Evolutionary conservation across 2,113 vertebrate genomes (phyloP).

Genomic region (Pontoporia blainvillei): DNA sequence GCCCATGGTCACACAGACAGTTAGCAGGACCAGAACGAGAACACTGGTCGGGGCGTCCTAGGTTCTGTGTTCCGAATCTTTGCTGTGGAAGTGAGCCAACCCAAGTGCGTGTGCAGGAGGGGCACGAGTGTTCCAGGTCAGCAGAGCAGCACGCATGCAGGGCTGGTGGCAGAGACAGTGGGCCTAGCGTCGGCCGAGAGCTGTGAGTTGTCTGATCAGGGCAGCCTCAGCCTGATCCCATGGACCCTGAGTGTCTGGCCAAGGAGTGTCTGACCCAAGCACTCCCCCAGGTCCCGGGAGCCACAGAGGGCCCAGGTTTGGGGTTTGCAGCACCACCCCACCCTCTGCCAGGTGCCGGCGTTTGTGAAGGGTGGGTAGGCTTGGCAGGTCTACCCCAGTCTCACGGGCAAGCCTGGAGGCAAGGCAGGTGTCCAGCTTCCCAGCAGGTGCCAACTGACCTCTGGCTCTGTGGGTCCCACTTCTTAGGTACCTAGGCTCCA

Average conservation of each 20-base stretch:
- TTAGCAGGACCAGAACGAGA: not conserved
- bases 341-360: not conserved
- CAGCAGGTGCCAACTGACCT: not conserved
- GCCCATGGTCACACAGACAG: not conserved
- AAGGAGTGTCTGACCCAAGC: not conserved
- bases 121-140: not conserved
- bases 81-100: not conserved
- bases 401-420: not conserved
- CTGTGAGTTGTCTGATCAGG: not conserved
- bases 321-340: not conserved
- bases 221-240: accelerated
- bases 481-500: not conserved
- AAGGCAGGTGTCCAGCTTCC: not conserved
- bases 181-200: not conserved
- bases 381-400: not conserved
- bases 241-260: not conserved
- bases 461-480: accelerated
- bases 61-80: not conserved
- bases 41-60: not conserved
- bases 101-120: accelerated
- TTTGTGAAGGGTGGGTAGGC: too few species aligned
- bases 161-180: accelerated
- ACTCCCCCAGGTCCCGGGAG: accelerated
- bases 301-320: not conserved
- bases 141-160: not conserved